Base-by-base conservation (phyloP, 2,797 vertebrate genomes). In the Monodelphis domestica region DNA sequence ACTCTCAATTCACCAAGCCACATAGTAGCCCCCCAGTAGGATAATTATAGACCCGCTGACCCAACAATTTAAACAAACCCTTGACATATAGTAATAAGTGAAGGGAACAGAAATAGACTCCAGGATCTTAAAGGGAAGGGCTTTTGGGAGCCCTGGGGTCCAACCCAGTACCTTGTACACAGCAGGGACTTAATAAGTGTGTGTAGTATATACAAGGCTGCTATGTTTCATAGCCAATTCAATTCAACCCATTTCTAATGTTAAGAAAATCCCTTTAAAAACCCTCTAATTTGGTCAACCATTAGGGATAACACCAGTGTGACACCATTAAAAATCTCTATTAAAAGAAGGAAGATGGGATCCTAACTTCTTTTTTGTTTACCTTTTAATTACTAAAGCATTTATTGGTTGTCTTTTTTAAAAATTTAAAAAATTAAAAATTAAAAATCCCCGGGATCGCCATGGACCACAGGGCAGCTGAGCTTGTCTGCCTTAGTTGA, bases 311-410 rank as follows among this genome's bases (percentile, higher is more conserved):
- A 84, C 38, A 26, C 70, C 9, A 28, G 70, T 24, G 45, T 45
- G 45, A 45, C 21, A 21, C 7, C 17, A 1, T 78, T 78, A 15
- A 78, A n/a, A n/a, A n/a, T 95, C 56, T 26, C 92, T 95, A 87
- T 53, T 52, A 78, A 92, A 91, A n/a, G 59, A 93, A 54, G 57
- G 50, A 45, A 78, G 54, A 11, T 52, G 89, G 88, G 54, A 30
- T 70, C 89, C 87, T 93, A 91, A 94, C 54, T 95, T 92, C n/a
- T 87, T 93, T 91, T 95, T 92, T 84, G 89, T 92, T 89, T 70
- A 56, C 54, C 94, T 38, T 95, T 96, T 38, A 95, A 94, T 51
- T 53, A 54, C 89, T 92, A 90, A 96, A 95, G 70, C 33, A 92
- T 91, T 91, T 70, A 52, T 89, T 88, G 28, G 51, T 29, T 94